These are phyloP conservation scores for Coryphaenoides rupestris DNA, from an alignment of 2,113 vertebrate species.

Conservation along the genomic window DNA sequence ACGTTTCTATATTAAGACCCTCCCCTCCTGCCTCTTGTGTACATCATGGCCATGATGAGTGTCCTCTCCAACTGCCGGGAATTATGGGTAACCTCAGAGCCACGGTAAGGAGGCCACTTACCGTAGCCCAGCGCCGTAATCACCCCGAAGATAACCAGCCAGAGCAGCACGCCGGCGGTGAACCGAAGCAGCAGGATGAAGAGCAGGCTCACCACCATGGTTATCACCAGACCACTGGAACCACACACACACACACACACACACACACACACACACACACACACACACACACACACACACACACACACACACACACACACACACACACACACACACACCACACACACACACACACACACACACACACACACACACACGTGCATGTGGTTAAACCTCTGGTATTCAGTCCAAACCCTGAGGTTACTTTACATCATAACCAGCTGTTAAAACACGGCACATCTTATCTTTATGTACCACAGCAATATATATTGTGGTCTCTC, in stretches of 20 bases:
- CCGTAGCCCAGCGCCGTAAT: constrained; percentile 84
- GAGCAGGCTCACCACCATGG: constrained; percentile 88
- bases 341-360: not conserved
- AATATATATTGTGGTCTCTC: too few relatives aligned
- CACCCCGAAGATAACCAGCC: constrained; percentile 84
- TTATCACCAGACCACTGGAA: constrained; percentile 82
- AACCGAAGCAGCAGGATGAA: constrained; percentile 89
- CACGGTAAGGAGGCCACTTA: too few relatives aligned
- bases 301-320: not conserved
- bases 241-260: constrained; percentile 26
- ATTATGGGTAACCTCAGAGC: not conserved
- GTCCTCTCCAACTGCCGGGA: not conserved
- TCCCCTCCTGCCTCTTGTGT: not conserved
- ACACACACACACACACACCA: not conserved
- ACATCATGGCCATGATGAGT: not conserved
- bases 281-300: not conserved
- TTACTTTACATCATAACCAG: too few relatives aligned
- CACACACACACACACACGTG: not conserved
- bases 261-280: not conserved
- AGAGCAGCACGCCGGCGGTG: constrained; percentile 87
- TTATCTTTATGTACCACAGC: too few relatives aligned
- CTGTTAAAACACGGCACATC: too few relatives aligned
- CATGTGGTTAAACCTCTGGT: too few relatives aligned
- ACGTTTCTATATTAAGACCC: not conserved
- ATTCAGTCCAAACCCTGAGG: too few relatives aligned